Percentiles rank a stretch among this genome's conserved stretches.
These are phyloP conservation scores for Cotesia chilonis DNA, from an alignment of 1,140 invertebrate species.

Conservation along the genomic window DNA sequence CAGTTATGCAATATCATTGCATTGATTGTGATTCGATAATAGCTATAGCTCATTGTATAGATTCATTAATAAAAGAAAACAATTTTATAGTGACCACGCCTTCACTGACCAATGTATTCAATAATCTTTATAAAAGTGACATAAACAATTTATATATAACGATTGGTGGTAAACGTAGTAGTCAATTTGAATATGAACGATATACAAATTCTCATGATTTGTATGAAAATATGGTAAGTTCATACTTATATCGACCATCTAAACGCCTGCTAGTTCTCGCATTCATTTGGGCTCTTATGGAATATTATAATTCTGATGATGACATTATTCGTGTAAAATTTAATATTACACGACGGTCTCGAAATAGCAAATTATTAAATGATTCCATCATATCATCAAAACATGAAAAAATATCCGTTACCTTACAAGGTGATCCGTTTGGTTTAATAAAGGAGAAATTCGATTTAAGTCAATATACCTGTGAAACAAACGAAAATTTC, in stretches of 20 bases:
- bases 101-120: background rate
- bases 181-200: background rate
- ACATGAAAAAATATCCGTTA: background rate
- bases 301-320: background rate
- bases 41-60: background rate
- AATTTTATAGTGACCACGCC: background rate
- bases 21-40: background rate
- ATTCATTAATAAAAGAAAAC: background rate
- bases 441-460: background rate
- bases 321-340: background rate
- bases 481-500: constrained; percentile 3
- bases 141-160: background rate
- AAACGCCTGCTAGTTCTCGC: background rate
- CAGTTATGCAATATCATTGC: background rate
- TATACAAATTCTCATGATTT: background rate
- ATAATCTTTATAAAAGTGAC: background rate
- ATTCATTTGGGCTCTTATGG: background rate
- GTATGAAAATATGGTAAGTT: background rate
- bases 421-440: constrained; percentile 5
- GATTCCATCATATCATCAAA: background rate
- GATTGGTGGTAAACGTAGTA: background rate
- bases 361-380: background rate
- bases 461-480: background rate
- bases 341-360: background rate
- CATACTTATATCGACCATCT: background rate